Conservation (phyloP, 2,797 vertebrate species). For the Dendrocincla tyrannina region DNA sequence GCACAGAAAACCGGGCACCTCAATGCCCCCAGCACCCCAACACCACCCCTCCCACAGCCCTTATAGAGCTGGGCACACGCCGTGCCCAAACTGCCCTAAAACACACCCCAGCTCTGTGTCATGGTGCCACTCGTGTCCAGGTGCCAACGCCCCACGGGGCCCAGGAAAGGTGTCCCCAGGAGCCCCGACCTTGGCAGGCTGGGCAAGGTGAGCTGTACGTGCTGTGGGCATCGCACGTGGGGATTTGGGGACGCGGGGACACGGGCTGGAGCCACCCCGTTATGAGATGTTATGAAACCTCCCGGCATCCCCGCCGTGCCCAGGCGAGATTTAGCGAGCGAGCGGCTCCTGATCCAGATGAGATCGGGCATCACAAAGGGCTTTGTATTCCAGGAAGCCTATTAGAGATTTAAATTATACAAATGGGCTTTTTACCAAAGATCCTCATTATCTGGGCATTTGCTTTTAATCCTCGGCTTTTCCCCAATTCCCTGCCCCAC, state of each 20-base stretch:
- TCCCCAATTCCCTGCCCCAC: background rate
- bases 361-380: slow-evolving; percentile 55
- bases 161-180: background rate
- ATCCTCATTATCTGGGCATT: slow-evolving; percentile 65
- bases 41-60: fast-evolving
- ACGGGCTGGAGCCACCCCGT: fast-evolving
- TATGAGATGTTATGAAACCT: background rate
- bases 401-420: slow-evolving; percentile 60
- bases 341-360: slow-evolving; percentile 20
- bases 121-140: fast-evolving
- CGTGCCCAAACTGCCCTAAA: background rate
- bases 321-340: background rate
- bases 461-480: slow-evolving; percentile 11
- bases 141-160: background rate
- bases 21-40: background rate
- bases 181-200: background rate
- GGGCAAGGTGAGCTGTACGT: background rate
- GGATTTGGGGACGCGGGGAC: background rate
- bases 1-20: background rate
- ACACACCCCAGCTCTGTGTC: fast-evolving
- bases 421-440: slow-evolving; percentile 64
- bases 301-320: background rate
- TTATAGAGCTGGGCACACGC: fast-evolving
- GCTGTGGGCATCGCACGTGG: background rate
- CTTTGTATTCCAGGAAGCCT: slow-evolving; percentile 70